Evolutionary conservation across 2,113 vertebrate species (phyloP), one percentile per base, ranked within the genome.

Genomic region (Platanista minor): DNA sequence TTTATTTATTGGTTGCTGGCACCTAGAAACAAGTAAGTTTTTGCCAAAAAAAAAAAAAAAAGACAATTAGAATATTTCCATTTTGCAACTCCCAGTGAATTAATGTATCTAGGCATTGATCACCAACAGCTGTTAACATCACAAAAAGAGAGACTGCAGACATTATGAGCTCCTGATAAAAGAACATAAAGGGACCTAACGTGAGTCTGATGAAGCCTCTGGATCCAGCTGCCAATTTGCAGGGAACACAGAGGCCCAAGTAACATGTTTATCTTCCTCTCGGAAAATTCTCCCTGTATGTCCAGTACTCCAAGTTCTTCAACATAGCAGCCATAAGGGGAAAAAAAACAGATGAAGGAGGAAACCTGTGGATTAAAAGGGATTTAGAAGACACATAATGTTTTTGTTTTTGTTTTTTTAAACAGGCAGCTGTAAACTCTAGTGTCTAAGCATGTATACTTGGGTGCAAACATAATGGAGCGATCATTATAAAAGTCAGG

Each of bases 31-130:
- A 80, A 92, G 57, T 84, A 64, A 20, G 59, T 62, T 74, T 95
- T 90, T 93, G 23, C 31, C n/a, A n/a, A n/a, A 57, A 86, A 80
- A 88, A 92, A 87, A 72, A 41, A 74, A 85, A 88, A 82, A 84
- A 67, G 75, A 92, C 87, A 77, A 95, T 90, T 72, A 83, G 62
- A 87, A 29, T 72, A 59, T 93, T 87, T 66, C 5, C 25, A 27
- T 93, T 91, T 95, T 93, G n/a, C 18, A 93, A 9, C 46, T 82
- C 43, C 29, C 20, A 86, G n/a, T 57, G 52, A 94, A 64, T 67
- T 61, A 43, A 77, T 69, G 17, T 41, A 49, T 67, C 2, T 90
- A 90, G 66, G 14, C 67, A 49, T 71, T 77, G 52, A 69, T 41
- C n/a, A 77, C 82, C 54, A 95, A 11, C 7, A 77, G 27, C 66